Evolutionary conservation across 2,888 invertebrate species (phyloP), one percentile per base, ranked within the genome.

Genomic region (Sarcophaga subvicina): DNA sequence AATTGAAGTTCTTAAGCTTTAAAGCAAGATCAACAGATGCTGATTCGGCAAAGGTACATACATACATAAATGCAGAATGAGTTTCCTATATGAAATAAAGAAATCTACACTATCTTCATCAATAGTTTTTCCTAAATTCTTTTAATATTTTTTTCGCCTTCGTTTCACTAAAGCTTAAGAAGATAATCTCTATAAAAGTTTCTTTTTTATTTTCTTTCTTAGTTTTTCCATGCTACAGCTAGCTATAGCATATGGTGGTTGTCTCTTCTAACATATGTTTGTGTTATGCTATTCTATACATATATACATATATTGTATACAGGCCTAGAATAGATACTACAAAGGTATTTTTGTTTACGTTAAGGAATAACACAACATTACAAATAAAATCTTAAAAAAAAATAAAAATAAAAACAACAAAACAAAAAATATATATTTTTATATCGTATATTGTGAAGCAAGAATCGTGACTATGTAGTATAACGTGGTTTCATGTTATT

Each of bases 381-480:
- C 10, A 73, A 81, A 75, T 60, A 54, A 75, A 63, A 49, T 22
- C 45, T 10, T 0, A 12, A 37, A 75, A 75, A 63, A 81, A 6
- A 73, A n/a, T 60, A 64, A 60, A 47, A 37, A 37, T 8, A 37
- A 78, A 49, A 47, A 37, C 17, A 62, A 72, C n/a, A 66, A 60
- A 10, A 37, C 54, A 72, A 83, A 83, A 60, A 12, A 60, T 37
- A 37, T 72, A 66, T 37, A 37, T 37, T 37, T 37, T 37, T 72
- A 80, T 80, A 59, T 69, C 25, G 62, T 70, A 77, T 83, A 82
- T 87, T 84, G 87, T 87, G 83, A 87, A 76, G 81, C 76, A 84
- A 78, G 79, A 87, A 87, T 87, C 87, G 87, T 87, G 87, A 87
- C 87, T 87, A 80, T 87, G 87, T 87, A 84, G 84, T 84, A 87